Percentiles rank a stretch among this genome's conserved stretches.
These are phyloP conservation scores for Abrostola triplasia DNA, from an alignment of 2,888 invertebrate genomes.

Conservation along the genomic window DNA sequence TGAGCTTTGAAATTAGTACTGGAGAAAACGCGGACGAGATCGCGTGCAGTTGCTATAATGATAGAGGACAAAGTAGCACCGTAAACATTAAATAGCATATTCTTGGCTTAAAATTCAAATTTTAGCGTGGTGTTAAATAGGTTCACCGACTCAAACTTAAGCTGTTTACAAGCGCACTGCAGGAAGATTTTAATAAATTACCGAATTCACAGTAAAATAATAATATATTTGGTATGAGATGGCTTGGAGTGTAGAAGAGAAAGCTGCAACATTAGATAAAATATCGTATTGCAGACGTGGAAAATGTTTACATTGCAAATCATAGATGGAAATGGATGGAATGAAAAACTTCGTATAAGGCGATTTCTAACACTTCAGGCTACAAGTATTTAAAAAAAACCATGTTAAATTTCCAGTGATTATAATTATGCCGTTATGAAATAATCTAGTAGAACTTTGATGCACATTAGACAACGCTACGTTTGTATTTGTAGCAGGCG, in stretches of 20 bases:
- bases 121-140: background rate
- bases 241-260: background rate
- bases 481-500: background rate
- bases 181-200: background rate
- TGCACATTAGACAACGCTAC: background rate
- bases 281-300: too few relatives aligned
- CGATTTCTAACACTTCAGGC: too few relatives aligned
- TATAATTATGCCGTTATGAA: too few relatives aligned
- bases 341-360: too few relatives aligned
- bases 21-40: background rate
- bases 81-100: constrained; percentile 3
- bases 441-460: background rate
- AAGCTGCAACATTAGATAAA: too few relatives aligned
- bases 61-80: background rate
- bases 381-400: too few relatives aligned
- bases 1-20: background rate
- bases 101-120: background rate
- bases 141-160: background rate
- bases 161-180: background rate
- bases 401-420: too few relatives aligned
- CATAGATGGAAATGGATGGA: too few relatives aligned
- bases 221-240: background rate
- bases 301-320: too few relatives aligned
- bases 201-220: background rate
- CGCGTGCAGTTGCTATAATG: background rate